Evolutionary conservation across 1,140 invertebrate genomes (phyloP).

Genomic region (Rhyzopertha dominica): DNA sequence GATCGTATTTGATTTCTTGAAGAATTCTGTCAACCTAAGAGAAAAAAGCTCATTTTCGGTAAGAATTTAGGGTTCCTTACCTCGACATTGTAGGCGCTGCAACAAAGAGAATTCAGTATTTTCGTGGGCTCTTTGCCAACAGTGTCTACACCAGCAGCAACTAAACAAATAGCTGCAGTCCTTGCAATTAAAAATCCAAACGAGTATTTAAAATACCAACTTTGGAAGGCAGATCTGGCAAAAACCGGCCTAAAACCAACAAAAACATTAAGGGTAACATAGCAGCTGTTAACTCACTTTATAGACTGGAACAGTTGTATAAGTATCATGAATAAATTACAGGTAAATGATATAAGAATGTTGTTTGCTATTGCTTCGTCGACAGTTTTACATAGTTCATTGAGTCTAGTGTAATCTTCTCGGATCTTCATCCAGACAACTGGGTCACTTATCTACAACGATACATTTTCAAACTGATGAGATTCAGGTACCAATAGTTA

Average conservation of each 20-base stretch:
- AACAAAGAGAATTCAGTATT: slow-evolving; percentile 34
- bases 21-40: too few species aligned
- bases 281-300: too few species aligned
- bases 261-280: neutral
- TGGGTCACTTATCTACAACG: neutral
- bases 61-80: too few species aligned
- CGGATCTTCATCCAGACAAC: slow-evolving; percentile 3
- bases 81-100: slow-evolving; percentile 9
- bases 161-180: slow-evolving; percentile 52
- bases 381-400: slow-evolving; percentile 1
- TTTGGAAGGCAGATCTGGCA: slow-evolving; percentile 4
- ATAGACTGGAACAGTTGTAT: slow-evolving; percentile 6
- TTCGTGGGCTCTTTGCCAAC: slow-evolving; percentile 52
- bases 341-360: slow-evolving; percentile 11
- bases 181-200: slow-evolving; percentile 53
- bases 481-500: neutral
- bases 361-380: slow-evolving; percentile 8
- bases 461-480: neutral
- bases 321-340: slow-evolving; percentile 13
- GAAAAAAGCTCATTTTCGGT: too few species aligned
- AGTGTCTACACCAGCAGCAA: slow-evolving; percentile 53
- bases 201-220: slow-evolving; percentile 54
- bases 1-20: too few species aligned
- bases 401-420: slow-evolving; percentile 4
- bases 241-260: slow-evolving; percentile 11